These are phyloP conservation scores for Aldrovandia affinis DNA, from an alignment of 2,797 vertebrate genomes.

Conservation along the genomic window DNA sequence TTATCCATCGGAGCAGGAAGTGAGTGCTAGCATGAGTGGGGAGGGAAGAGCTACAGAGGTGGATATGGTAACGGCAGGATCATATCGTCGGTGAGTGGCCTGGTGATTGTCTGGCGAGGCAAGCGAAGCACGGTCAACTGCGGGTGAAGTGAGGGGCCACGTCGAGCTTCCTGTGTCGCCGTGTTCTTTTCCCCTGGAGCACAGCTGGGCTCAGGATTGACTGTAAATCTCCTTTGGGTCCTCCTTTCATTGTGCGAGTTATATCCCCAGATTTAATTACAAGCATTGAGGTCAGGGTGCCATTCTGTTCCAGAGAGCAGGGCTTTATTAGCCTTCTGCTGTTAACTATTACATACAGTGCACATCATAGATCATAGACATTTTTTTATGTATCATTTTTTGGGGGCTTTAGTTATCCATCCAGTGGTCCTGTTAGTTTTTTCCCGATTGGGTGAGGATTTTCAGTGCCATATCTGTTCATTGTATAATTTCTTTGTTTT, in stretches of 20 bases:
- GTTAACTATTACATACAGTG: not conserved
- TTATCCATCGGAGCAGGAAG: not conserved
- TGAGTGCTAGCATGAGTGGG: not conserved
- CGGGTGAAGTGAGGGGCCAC: not conserved
- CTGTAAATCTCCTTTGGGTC: slow-evolving; percentile 70
- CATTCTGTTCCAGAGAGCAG: slow-evolving; percentile 2
- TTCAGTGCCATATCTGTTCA: no score
- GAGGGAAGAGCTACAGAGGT: not conserved
- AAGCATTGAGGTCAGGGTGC: slow-evolving; percentile 32
- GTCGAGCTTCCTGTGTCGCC: not conserved
- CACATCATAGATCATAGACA: not conserved
- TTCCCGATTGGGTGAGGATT: no score
- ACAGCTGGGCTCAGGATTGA: slow-evolving; percentile 77
- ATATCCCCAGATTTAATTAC: slow-evolving; percentile 44
- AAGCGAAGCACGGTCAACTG: not conserved
- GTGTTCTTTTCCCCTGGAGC: slow-evolving; percentile 47
- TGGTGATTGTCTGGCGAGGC: not conserved
- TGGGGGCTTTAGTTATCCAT: not conserved
- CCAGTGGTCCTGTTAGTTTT: no score
- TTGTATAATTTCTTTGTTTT: no score
- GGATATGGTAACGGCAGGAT: not conserved
- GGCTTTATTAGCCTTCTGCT: slow-evolving; percentile 54
- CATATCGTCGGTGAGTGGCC: not conserved
- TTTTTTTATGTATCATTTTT: not conserved
- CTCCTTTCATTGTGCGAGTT: slow-evolving; percentile 58